Evolutionary conservation across 2,797 vertebrate species (phyloP).

Genomic region (Smutsia temminckii): DNA sequence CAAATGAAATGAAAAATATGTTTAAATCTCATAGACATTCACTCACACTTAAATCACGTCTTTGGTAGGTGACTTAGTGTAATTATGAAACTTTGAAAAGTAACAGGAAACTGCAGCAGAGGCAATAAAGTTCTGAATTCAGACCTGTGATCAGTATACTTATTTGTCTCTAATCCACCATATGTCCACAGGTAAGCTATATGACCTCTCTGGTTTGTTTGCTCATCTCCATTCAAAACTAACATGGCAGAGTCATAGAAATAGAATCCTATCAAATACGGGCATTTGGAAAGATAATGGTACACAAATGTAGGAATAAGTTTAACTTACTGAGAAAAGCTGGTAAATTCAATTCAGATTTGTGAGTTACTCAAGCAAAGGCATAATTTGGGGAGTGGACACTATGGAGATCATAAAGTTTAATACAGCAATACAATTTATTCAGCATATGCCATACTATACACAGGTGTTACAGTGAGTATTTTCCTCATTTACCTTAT

Average conservation of each 20-base stretch:
- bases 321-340: neutral
- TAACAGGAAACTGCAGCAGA: neutral
- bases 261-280: neutral
- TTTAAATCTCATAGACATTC: neutral
- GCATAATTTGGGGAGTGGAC: neutral
- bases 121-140: neutral
- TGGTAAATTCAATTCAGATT: neutral
- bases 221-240: neutral
- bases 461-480: neutral
- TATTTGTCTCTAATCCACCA: neutral
- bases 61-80: neutral
- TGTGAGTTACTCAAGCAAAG: neutral
- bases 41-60: neutral
- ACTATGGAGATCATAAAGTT: neutral
- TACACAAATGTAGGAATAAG: neutral
- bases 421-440: neutral
- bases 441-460: neutral
- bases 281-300: neutral
- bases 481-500: neutral
- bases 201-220: neutral
- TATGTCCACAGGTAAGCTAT: neutral
- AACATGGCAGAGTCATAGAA: neutral
- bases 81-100: neutral
- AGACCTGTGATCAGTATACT: too few relatives aligned
- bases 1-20: neutral